Conservation (phyloP, 2,797 vertebrate species). For the Triplophysa bombifrons region DNA sequence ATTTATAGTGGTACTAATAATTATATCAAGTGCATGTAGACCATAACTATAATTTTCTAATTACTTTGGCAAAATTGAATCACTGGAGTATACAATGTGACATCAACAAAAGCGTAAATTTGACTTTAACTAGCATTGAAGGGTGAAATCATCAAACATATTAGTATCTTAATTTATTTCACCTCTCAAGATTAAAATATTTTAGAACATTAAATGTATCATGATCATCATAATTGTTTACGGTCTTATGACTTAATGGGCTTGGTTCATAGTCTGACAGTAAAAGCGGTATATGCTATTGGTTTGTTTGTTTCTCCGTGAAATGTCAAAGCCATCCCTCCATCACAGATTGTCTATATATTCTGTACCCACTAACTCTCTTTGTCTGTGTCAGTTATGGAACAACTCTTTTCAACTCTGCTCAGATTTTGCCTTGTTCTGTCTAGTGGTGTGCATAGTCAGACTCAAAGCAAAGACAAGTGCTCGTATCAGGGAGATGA, state of each 20-base stretch:
- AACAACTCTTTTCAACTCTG: slow-evolving; percentile 20
- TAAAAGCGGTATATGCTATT: background rate
- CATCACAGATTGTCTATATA: slow-evolving; percentile 30
- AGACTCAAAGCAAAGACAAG: slow-evolving; percentile 31
- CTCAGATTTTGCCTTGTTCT: slow-evolving; percentile 50
- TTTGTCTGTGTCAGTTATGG: slow-evolving; percentile 51
- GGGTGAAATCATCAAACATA: background rate
- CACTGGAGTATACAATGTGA: no score
- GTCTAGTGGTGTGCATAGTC: slow-evolving; percentile 9
- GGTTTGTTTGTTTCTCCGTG: background rate
- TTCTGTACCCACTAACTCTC: background rate
- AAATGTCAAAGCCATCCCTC: slow-evolving; percentile 28
- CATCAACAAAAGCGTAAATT: no score
- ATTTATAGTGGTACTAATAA: no score
- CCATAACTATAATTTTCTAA: no score
- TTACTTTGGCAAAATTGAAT: no score
- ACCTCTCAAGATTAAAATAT: background rate
- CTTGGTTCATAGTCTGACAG: background rate
- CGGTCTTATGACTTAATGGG: no score
- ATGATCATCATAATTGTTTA: background rate
- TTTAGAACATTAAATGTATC: no score
- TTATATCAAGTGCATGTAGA: no score
- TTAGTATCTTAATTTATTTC: background rate
- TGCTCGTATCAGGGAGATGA: slow-evolving; percentile 70
- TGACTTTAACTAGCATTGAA: background rate